phyloP scores from a whole-genome alignment of 2,797 vertebrate species.

The Rhincodon typus region DNA sequence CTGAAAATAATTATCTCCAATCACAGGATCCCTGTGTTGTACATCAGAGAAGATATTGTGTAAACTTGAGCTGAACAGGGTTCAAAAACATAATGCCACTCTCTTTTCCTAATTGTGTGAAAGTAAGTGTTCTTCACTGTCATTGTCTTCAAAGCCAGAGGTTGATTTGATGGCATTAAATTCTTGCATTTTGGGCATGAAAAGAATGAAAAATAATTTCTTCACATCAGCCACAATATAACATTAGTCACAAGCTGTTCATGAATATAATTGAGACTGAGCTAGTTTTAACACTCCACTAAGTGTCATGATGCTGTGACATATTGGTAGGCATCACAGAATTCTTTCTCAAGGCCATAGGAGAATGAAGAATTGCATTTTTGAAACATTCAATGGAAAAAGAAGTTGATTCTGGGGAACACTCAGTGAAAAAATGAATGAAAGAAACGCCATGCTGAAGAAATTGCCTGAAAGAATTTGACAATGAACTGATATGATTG shows the following conservation, averaged over 20 bases:
- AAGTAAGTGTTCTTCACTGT: neutral
- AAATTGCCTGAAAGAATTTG: neutral
- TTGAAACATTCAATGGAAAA: neutral
- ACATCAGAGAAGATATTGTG: neutral
- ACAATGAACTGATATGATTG: neutral
- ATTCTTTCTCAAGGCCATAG: neutral
- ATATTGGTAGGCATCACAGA: neutral
- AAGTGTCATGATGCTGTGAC: neutral
- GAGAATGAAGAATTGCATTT: neutral
- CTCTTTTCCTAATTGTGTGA: neutral
- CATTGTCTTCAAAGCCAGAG: neutral
- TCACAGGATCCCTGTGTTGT: neutral
- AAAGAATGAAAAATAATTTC: constrained; percentile 1
- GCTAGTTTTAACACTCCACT: neutral
- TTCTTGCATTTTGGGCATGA: neutral
- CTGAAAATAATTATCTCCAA: neutral
- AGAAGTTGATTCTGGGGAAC: neutral
- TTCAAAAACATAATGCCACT: neutral
- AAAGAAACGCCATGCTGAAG: neutral
- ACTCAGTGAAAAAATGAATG: neutral
- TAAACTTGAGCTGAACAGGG: neutral
- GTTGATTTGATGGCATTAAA: neutral
- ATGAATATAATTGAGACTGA: neutral
- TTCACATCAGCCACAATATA: neutral
- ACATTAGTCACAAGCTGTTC: neutral